Percentiles rank a stretch among this genome's conserved stretches.
phyloP scores from a whole-genome alignment of 2,113 vertebrate genomes.

The Notothenia coriiceps region DNA sequence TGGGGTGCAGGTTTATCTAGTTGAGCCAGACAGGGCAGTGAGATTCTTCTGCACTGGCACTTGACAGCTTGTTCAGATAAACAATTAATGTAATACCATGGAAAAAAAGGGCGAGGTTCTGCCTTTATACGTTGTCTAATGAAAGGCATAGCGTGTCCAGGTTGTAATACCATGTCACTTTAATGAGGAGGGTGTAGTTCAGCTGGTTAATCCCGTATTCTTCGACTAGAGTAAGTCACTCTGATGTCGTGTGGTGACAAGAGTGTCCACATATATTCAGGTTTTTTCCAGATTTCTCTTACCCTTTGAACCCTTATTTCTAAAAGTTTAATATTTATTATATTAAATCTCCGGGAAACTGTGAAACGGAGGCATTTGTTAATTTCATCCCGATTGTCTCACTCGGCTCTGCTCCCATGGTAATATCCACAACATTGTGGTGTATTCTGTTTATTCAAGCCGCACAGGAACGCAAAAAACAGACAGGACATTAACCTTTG shows the following conservation, averaged over 20 bases:
- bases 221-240: background rate
- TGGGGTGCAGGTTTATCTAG: slow-evolving; percentile 26
- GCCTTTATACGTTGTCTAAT: background rate
- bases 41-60: background rate
- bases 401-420: slow-evolving; percentile 42
- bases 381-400: slow-evolving; percentile 41
- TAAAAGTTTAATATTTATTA: background rate
- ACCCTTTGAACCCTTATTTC: background rate
- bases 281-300: background rate
- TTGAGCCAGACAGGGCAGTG: slow-evolving; percentile 4
- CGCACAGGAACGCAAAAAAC: slow-evolving; percentile 13
- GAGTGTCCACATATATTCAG: background rate
- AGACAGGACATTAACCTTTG: slow-evolving; percentile 40
- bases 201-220: background rate
- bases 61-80: background rate
- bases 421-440: slow-evolving; percentile 49
- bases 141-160: background rate
- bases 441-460: slow-evolving; percentile 35
- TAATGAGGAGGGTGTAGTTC: background rate
- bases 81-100: background rate
- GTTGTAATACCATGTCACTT: background rate
- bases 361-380: background rate
- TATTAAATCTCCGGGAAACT: slow-evolving; percentile 3
- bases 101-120: background rate
- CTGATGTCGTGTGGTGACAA: background rate